Evolutionary conservation across 2,113 vertebrate species (phyloP), one percentile per base, ranked within the genome.

Genomic region (Camarhynchus parvulus): DNA sequence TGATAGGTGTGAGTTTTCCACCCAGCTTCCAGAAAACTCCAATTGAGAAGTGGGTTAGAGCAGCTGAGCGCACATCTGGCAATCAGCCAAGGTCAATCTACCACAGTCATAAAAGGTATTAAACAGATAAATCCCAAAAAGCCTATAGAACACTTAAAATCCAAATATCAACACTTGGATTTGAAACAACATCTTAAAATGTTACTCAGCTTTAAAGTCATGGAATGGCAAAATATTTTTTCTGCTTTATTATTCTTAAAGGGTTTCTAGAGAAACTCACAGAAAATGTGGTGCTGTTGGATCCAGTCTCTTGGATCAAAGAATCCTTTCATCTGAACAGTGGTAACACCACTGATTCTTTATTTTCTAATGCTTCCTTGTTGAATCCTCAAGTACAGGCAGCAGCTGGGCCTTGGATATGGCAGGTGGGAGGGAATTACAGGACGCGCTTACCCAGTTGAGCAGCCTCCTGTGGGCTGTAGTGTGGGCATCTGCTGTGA

Each of bases 391-490:
- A 2, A 30, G 31, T 58, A 10, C 13, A 50, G 24, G 10, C 30
- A 91, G 28, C 10, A 49, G 15, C 0, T 67, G 19, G 5, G 7
- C 5, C 1, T 1, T 55, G 18, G 25, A 39, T 50, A 5, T 11
- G 35, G 10, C 52, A 70, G 23, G 16, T n/a, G 44, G 21, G 23
- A 62, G 22, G 13, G 10, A 63, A 30, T 35, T 52, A 24, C 25
- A 47, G 15, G 27, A 39, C 0, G 0, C 31, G 11, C 14, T 81
- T 53, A n/a, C 8, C 24, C 4, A 4, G 21, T 4, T 0, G 0
- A 80, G 46, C 50, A 77, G 30, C 10, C 4, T n/a, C 12, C 28
- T 23, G 7, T 16, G 56, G 31, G 23, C 37, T 74, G 10, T 27
- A 28, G 12, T 15, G 13, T 69, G 28, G 44, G 33, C 12, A 66